Evolutionary conservation across 2,113 vertebrate species (phyloP).

Genomic region (Sprattus sprattus): DNA sequence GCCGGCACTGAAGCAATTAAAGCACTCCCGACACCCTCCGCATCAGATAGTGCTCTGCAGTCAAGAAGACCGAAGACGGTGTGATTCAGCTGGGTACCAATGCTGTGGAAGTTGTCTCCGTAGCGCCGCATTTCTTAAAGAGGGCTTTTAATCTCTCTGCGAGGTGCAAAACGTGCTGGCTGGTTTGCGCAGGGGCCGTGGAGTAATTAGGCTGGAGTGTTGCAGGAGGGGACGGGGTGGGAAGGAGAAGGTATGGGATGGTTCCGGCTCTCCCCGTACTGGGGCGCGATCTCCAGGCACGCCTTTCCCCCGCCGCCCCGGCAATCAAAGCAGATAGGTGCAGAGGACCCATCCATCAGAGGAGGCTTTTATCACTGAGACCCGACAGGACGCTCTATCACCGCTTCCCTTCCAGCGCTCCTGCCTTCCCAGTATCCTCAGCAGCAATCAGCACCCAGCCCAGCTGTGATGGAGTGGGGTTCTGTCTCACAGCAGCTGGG

Average conservation of each 20-base stretch:
- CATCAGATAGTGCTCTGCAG: not conserved
- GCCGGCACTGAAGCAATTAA: not conserved
- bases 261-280: not conserved
- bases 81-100: not conserved
- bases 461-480: constrained; percentile 25
- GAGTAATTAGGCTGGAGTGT: not conserved
- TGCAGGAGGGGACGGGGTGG: not conserved
- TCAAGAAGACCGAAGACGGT: not conserved
- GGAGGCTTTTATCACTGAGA: constrained; percentile 41
- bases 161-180: not conserved
- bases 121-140: not conserved
- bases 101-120: not conserved
- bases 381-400: constrained; percentile 43
- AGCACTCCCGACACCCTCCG: not conserved
- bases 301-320: not conserved
- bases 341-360: constrained; percentile 31
- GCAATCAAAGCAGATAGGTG: not conserved
- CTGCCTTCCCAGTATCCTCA: constrained; percentile 33
- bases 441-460: constrained; percentile 33
- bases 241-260: not conserved
- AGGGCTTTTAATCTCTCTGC: not conserved
- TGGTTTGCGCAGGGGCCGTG: not conserved
- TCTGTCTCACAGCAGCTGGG: not conserved
- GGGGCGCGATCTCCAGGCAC: not conserved
- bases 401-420: constrained; percentile 13